A percentile compares a stretch with the other conserved stretches of the same genome.
These are phyloP conservation scores for Chrysemys picta DNA, from an alignment of 2,113 vertebrate species.

Conservation along the genomic window DNA sequence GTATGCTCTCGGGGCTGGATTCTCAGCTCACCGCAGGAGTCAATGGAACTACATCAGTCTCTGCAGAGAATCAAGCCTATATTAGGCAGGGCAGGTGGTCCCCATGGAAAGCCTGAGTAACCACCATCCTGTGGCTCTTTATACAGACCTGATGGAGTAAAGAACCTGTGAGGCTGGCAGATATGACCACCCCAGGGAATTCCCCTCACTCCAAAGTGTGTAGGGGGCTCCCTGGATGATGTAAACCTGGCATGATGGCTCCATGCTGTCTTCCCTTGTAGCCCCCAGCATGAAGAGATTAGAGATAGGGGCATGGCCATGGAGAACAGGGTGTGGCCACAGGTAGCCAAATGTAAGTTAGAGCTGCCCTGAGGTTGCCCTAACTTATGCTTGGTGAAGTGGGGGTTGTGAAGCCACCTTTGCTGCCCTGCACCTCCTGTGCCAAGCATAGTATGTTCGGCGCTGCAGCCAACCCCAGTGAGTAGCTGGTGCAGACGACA, in stretches of 20 bases:
- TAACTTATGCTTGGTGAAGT: background rate
- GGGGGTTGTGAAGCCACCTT: background rate
- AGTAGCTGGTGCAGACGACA: background rate
- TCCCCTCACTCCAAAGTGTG: background rate
- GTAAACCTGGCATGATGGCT: background rate
- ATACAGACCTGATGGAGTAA: background rate
- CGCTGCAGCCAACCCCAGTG: background rate
- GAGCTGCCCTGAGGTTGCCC: background rate
- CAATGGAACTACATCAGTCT: background rate
- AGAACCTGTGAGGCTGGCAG: background rate
- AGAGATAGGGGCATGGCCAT: background rate
- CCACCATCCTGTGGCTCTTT: background rate
- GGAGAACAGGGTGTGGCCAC: background rate
- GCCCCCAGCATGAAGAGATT: too few relatives aligned
- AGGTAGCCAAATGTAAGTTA: background rate
- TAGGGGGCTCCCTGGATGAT: background rate
- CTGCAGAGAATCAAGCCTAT: background rate
- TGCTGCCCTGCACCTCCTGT: background rate
- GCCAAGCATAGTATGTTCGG: background rate
- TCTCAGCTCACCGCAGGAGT: slow-evolving; percentile 21
- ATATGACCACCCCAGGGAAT: background rate
- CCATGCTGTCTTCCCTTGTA: background rate
- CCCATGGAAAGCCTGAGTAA: background rate
- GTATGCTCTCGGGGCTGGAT: slow-evolving; percentile 63
- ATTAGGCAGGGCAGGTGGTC: background rate